Conservation (phyloP, 1,140 invertebrate species). For the Bombus superbus region DNA sequence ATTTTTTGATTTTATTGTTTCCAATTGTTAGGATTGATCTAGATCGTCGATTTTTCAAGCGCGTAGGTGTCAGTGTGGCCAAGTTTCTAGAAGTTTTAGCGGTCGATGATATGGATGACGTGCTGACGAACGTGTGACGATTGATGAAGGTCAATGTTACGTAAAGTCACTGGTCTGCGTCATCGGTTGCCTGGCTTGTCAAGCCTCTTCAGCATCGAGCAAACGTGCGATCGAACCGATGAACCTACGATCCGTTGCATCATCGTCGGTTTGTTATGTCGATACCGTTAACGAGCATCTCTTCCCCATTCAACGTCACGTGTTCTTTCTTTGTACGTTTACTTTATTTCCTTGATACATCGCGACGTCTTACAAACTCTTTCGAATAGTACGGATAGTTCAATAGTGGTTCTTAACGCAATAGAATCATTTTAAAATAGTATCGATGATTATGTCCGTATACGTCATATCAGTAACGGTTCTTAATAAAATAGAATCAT, state of each 20-base stretch:
- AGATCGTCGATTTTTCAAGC: background rate
- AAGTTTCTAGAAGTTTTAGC: constrained; percentile 25
- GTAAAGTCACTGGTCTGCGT: constrained; percentile 66
- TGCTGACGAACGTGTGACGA: constrained; percentile 72
- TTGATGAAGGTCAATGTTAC: constrained; percentile 78
- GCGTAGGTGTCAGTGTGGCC: background rate
- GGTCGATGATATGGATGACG: constrained; percentile 44
- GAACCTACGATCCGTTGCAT: constrained; percentile 18
- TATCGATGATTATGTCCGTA: no score
- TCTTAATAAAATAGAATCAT: no score
- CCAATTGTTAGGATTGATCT: background rate
- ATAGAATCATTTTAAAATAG: background rate
- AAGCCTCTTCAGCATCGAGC: constrained; percentile 20
- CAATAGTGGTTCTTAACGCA: background rate
- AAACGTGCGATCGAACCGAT: constrained; percentile 22
- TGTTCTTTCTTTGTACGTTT: background rate
- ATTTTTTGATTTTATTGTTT: background rate
- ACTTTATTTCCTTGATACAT: background rate
- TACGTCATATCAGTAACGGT: no score
- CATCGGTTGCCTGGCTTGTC: constrained; percentile 50
- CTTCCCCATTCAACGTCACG: background rate
- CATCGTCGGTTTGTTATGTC: background rate
- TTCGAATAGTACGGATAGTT: background rate
- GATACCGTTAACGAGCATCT: background rate
- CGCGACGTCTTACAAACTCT: background rate